Conservation (phyloP, 2,888 invertebrate species). For the Clepsis dumicolana region DNA sequence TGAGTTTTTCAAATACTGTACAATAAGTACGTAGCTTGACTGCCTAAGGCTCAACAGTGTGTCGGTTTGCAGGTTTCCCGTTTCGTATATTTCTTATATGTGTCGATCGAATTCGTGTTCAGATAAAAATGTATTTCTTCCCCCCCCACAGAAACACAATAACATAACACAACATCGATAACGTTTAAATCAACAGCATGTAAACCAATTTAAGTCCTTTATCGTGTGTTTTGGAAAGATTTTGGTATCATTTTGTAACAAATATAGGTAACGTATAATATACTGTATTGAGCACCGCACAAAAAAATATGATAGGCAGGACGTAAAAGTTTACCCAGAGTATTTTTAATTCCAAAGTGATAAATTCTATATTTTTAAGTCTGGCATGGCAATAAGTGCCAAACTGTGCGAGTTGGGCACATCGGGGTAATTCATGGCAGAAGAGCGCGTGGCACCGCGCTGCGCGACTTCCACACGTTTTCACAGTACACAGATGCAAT, state of each 20-base stretch:
- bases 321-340: too few species aligned
- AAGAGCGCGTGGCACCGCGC: not conserved
- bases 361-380: too few species aligned
- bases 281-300: too few species aligned
- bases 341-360: too few species aligned
- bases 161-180: not conserved
- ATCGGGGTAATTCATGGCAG: constrained; percentile 1
- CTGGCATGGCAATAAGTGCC: not conserved
- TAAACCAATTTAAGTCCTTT: not conserved
- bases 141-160: not conserved
- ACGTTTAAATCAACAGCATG: not conserved
- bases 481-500: not conserved
- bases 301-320: too few species aligned
- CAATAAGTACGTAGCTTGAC: not conserved
- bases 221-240: not conserved
- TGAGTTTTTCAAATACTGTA: too few species aligned
- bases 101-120: not conserved
- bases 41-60: not conserved
- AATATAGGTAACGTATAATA: too few species aligned
- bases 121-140: not conserved
- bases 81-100: not conserved
- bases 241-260: not conserved
- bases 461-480: not conserved
- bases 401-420: not conserved
- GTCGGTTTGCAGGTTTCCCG: not conserved